phyloP scores from a whole-genome alignment of 2,888 invertebrate species.

The Antitype chi region DNA sequence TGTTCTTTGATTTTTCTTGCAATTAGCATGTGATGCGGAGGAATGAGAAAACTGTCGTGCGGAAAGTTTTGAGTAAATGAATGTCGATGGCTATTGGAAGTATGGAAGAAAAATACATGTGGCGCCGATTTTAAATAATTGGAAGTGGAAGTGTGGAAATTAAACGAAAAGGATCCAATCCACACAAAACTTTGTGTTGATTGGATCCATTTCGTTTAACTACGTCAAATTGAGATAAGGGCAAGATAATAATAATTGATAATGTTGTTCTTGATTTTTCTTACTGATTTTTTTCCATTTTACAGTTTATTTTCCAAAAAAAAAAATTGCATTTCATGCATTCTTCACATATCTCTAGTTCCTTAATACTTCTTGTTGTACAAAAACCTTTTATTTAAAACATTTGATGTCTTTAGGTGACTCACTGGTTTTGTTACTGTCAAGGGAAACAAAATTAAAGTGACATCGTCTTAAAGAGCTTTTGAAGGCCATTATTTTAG shows the following conservation, averaged over 20 bases:
- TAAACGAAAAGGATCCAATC: no score
- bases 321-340: neutral
- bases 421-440: constrained; percentile 56
- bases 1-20: neutral
- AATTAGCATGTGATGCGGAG: no score
- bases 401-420: constrained; percentile 38
- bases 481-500: constrained; percentile 69
- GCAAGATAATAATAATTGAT: no score
- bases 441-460: constrained; percentile 70
- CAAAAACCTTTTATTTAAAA: constrained; percentile 30
- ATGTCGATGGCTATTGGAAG: no score
- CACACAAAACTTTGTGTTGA: no score
- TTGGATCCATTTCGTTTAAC: no score
- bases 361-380: neutral
- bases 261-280: neutral
- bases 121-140: no score
- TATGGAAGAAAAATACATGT: no score
- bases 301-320: neutral
- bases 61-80: no score
- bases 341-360: neutral
- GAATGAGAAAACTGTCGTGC: no score
- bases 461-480: constrained; percentile 70
- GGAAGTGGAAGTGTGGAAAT: no score
- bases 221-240: no score
- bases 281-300: neutral